Evolutionary conservation across 2,888 invertebrate species (phyloP).

Genomic region (Uropetala carovei): DNA sequence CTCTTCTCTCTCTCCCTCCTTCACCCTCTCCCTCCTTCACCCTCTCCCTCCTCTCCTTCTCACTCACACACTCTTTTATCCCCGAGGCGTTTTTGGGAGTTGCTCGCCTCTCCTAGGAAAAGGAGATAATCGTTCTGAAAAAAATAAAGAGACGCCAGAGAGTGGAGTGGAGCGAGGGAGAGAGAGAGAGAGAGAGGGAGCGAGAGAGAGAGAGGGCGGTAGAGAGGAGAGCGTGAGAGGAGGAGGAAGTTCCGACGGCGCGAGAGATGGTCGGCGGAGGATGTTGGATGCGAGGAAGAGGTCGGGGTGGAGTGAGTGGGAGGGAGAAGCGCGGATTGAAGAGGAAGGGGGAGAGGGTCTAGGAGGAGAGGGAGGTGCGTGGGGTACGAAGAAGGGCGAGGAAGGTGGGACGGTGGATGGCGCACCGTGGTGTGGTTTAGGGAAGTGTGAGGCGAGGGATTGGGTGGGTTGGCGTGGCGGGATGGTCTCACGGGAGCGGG

Average conservation of each 20-base stretch:
- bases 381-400: background rate
- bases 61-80: background rate
- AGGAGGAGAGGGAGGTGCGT: background rate
- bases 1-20: background rate
- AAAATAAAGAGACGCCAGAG: background rate
- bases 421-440: background rate
- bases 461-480: background rate
- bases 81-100: background rate
- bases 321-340: background rate
- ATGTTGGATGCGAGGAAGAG: background rate
- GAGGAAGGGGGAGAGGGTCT: background rate
- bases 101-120: background rate
- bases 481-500: slow-evolving; percentile 11
- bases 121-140: slow-evolving; percentile 36
- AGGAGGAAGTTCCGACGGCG: background rate
- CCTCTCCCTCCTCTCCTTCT: background rate
- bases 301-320: background rate
- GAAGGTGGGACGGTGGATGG: background rate
- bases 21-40: background rate
- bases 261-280: background rate
- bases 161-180: no score
- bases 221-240: slow-evolving; percentile 5
- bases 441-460: background rate
- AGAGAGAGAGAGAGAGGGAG: background rate
- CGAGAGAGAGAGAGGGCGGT: background rate